A percentile compares a stretch with the other conserved stretches of the same genome.
Conservation (phyloP, 1,140 invertebrate genomes). For the Eriosoma lanigerum region DNA sequence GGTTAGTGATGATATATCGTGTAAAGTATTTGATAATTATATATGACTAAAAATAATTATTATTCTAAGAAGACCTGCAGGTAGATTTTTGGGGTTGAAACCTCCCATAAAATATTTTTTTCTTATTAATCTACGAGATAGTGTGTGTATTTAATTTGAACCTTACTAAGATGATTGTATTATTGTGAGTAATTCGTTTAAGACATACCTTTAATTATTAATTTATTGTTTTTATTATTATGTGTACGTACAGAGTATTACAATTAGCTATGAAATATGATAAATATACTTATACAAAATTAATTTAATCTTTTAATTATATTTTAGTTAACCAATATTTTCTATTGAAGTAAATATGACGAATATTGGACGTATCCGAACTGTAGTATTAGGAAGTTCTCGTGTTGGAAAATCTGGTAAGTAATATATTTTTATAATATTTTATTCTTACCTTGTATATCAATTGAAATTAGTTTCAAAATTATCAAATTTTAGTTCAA, state of each 20-base stretch:
- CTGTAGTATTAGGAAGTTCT: constrained; percentile 69
- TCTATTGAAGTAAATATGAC: constrained; percentile 59
- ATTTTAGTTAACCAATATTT: constrained; percentile 64
- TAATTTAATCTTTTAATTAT: constrained; percentile 58
- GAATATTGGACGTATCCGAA: constrained; percentile 69
- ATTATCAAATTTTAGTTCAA: not conserved
- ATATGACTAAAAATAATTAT: not conserved
- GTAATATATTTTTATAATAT: constrained; percentile 55
- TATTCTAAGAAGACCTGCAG: not conserved
- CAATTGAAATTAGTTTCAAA: not conserved
- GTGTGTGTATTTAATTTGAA: no score
- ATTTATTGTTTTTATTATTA: no score
- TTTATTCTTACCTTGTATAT: not conserved
- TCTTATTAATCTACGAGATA: no score
- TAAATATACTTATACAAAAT: not conserved
- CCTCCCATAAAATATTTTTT: no score
- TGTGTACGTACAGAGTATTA: no score
- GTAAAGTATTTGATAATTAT: not conserved
- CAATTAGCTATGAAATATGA: no score
- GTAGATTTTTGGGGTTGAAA: no score
- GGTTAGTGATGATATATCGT: not conserved
- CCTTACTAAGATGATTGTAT: no score
- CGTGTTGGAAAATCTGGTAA: constrained; percentile 71
- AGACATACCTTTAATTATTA: no score
- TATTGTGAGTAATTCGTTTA: no score